Percentiles rank a stretch among this genome's conserved stretches.
Evolutionary conservation across 1,140 invertebrate species (phyloP).

Genomic region (Artemia franciscana): DNA sequence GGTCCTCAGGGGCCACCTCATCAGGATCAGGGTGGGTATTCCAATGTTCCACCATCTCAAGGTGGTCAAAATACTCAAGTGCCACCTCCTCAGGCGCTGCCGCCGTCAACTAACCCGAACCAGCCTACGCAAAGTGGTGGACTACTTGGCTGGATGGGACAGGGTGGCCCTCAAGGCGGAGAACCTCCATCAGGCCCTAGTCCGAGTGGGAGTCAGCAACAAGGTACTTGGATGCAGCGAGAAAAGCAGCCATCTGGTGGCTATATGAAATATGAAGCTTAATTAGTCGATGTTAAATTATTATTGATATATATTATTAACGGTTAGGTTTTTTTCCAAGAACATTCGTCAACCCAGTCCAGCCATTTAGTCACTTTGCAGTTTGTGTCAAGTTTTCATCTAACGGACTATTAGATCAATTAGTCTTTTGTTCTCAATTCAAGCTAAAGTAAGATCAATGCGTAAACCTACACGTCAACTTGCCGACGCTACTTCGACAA

Average conservation of each 20-base stretch:
- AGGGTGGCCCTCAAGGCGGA: not conserved
- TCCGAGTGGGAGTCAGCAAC: not conserved
- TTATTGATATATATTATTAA: not conserved
- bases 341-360: not conserved
- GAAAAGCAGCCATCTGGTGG: not conserved
- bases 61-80: not conserved
- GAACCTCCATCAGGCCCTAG: not conserved
- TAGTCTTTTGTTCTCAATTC: too few relatives aligned
- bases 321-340: too few relatives aligned
- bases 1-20: conserved; percentile 7
- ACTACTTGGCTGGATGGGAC: not conserved
- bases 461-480: too few relatives aligned
- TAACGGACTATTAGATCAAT: too few relatives aligned
- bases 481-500: too few relatives aligned
- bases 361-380: not conserved
- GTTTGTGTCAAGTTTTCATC: too few relatives aligned
- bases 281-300: not conserved
- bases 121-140: not conserved
- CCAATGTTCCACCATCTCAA: not conserved
- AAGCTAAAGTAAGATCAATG: too few relatives aligned
- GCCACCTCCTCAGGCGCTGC: not conserved
- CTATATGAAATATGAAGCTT: not conserved
- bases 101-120: not conserved
- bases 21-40: not conserved
- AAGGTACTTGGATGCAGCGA: not conserved